Base-by-base conservation (phyloP, 2,888 invertebrate species). In the Biston stratarius region DNA sequence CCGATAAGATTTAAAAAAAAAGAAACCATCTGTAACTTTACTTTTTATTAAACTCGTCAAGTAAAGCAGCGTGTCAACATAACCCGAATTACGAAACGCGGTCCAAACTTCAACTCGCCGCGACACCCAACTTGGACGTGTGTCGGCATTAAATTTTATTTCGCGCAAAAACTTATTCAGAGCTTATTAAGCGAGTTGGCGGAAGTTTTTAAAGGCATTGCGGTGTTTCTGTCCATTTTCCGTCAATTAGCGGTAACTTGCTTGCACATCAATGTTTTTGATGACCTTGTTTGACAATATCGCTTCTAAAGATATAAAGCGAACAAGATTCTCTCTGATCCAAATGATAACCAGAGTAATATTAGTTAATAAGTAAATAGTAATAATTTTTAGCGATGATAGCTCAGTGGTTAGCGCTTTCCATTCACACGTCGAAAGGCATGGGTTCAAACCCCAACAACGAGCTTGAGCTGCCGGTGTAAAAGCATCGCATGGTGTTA, bases 151-250 rank as follows among this genome's bases (percentile, higher is more conserved):
- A 69, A 74, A 74, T 74, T n/a, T 67, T 69, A 70, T 62, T 72
- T 70, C 69, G 66, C 57, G 67, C 65, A 65, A 72, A 73, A 73
- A 73, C 67, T 67, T 61, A 52, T 66, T 65, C 61, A 8, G 44
- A 67, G 73, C 70, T 74, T 75, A 77, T 76, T 76, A 74, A 67
- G 72, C 66, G 72, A 73, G 62, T 74, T 71, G 61, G 62, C n/a
- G 9, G 15, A 73, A 75, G 73, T 74, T 75, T 62, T 52, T 67
- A 68, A 71, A 74, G 70, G 71, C 64, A 67, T 66, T 66, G 66
- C 66, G 64, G 47, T 53, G 66, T 66, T 44, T 70, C 64, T 70
- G 74, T 74, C 77, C 57, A 71, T 73, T 73, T 53, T 64, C 67
- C 75, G 78, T 72, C 77, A 77, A 78, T 77, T 78, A 57, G 44